phyloP scores from a whole-genome alignment of 2,797 vertebrate species.

The Propithecus deckenii region DNA sequence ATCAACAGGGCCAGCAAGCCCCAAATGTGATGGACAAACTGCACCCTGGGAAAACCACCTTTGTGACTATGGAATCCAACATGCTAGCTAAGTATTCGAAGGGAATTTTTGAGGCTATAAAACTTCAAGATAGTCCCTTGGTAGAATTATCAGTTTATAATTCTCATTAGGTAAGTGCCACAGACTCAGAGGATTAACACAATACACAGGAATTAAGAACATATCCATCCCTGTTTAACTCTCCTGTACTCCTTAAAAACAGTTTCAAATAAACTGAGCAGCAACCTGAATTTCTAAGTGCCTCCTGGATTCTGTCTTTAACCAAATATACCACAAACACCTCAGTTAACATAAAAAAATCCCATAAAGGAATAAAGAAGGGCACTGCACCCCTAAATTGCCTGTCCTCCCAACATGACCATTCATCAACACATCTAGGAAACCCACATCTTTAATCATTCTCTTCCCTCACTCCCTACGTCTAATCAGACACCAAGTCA shows the following conservation, averaged over 20 bases:
- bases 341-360: neutral
- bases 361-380: neutral
- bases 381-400: neutral
- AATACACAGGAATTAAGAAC: neutral
- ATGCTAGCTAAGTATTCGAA: neutral
- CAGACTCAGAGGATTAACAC: neutral
- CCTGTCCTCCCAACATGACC: neutral
- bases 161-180: neutral
- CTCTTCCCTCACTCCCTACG: neutral
- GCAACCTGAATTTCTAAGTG: neutral
- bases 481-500: neutral
- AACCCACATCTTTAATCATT: neutral
- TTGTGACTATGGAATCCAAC: neutral
- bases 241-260: neutral
- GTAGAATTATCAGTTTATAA: conserved; percentile 26
- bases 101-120: neutral
- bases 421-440: neutral
- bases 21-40: neutral
- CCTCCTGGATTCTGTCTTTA: neutral
- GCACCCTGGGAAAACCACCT: neutral
- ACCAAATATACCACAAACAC: neutral
- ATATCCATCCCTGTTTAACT: neutral
- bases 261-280: neutral
- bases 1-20: neutral
- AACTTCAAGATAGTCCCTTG: neutral